Evolutionary conservation across 2,797 vertebrate genomes (phyloP).

Genomic region (Hafferia zeledoni): DNA sequence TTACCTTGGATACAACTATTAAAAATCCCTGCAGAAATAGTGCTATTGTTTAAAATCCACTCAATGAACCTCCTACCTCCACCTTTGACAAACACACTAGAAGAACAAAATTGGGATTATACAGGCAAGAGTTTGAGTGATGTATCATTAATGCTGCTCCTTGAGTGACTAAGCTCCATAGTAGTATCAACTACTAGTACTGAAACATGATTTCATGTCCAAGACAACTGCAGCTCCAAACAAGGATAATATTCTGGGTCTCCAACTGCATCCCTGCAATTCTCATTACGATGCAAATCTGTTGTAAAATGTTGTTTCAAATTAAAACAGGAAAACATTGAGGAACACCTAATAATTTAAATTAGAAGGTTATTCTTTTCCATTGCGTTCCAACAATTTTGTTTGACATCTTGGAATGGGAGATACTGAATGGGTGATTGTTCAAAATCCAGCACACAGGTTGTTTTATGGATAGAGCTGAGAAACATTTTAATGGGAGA

Average conservation of each 20-base stretch:
- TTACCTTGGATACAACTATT: neutral
- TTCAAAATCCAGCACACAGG: neutral
- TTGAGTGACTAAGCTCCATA: slow-evolving; percentile 50
- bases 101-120: slow-evolving; percentile 21
- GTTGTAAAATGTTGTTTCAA: neutral
- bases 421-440: neutral
- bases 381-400: neutral
- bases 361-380: neutral
- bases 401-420: neutral
- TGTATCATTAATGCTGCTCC: neutral
- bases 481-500: slow-evolving; percentile 3
- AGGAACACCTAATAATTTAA: neutral
- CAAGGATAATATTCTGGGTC: neutral
- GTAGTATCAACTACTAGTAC: slow-evolving; percentile 5
- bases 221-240: neutral
- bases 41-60: neutral
- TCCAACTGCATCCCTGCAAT: neutral
- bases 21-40: neutral
- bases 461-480: neutral
- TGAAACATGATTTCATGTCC: slow-evolving; percentile 3
- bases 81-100: neutral
- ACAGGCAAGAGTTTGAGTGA: slow-evolving; percentile 18
- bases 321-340: neutral
- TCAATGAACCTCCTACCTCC: slow-evolving; percentile 52
- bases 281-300: neutral